Evolutionary conservation across 2,797 vertebrate genomes (phyloP).

Genomic region (Carapus acus): DNA sequence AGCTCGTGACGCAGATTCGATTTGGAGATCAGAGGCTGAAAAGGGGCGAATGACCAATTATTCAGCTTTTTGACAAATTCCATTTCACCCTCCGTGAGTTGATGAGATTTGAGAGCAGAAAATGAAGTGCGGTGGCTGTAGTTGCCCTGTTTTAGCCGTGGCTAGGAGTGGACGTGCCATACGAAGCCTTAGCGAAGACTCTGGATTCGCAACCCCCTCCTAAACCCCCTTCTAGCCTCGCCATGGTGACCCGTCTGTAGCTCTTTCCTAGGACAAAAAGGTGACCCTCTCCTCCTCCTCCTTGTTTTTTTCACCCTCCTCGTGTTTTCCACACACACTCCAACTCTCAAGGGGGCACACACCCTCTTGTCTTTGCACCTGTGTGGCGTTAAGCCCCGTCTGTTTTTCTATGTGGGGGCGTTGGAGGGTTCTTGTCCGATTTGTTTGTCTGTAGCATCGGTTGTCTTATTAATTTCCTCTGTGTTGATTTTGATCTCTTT

Average conservation of each 20-base stretch:
- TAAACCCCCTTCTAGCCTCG: constrained; percentile 25
- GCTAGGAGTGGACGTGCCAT: constrained; percentile 61
- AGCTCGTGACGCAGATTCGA: too few relatives aligned
- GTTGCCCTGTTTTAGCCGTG: neutral
- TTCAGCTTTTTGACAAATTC: too few relatives aligned
- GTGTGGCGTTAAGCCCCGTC: constrained; percentile 44
- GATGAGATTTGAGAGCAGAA: too few relatives aligned
- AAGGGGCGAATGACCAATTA: too few relatives aligned
- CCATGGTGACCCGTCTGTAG: constrained; percentile 44
- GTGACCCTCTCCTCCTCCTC: constrained; percentile 14
- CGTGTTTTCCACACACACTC: constrained; percentile 31
- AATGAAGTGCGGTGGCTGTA: too few relatives aligned
- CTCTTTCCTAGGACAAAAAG: constrained; percentile 52
- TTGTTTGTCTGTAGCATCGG: constrained; percentile 28
- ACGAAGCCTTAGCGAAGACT: constrained; percentile 56
- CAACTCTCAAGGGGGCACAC: constrained; percentile 50
- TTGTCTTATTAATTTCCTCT: constrained; percentile 20
- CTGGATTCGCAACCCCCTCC: constrained; percentile 25
- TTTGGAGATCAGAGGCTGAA: too few relatives aligned
- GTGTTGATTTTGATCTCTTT: constrained; percentile 31
- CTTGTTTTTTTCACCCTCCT: constrained; percentile 5
- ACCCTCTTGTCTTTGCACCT: constrained; percentile 32
- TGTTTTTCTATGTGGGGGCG: constrained; percentile 57
- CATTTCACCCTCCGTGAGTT: too few relatives aligned
- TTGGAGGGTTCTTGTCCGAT: constrained; percentile 2